These are phyloP conservation scores for Lophius americanus DNA, from an alignment of 2,797 vertebrate species.

Conservation along the genomic window DNA sequence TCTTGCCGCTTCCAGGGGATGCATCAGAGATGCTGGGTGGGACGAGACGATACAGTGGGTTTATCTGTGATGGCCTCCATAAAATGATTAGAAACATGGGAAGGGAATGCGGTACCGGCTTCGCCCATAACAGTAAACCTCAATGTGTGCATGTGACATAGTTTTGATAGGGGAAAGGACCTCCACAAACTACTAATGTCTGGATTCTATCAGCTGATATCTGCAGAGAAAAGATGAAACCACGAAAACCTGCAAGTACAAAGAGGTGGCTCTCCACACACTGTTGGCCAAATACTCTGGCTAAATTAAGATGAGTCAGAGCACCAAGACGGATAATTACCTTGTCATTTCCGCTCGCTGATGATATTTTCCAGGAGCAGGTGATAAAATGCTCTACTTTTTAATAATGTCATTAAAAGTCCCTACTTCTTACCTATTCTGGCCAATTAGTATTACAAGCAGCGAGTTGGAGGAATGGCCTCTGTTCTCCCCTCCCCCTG, in stretches of 20 bases:
- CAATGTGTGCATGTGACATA: not conserved
- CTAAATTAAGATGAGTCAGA: not conserved
- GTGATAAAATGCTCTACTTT: conserved; percentile 27
- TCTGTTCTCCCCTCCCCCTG: conserved; percentile 52
- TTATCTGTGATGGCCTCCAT: too few relatives aligned
- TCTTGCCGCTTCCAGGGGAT: too few relatives aligned
- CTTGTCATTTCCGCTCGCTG: conserved; percentile 1
- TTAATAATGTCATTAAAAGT: conserved; percentile 60
- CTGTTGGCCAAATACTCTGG: not conserved
- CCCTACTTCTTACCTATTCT: conserved; percentile 39
- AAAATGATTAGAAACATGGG: too few relatives aligned
- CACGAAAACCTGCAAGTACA: not conserved
- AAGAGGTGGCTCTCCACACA: not conserved
- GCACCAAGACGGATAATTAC: not conserved
- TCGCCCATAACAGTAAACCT: not conserved
- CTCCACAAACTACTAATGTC: not conserved
- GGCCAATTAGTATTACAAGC: conserved; percentile 67
- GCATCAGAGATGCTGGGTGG: too few relatives aligned
- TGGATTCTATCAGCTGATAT: not conserved
- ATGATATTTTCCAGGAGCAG: conserved; percentile 32
- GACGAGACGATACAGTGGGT: too few relatives aligned
- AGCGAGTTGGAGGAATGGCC: conserved; percentile 50
- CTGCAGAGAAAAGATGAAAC: not conserved
- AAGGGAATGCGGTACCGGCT: too few relatives aligned
- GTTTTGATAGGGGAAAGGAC: not conserved